phyloP scores from a whole-genome alignment of 2,113 vertebrate genomes.

The Etheostoma spectabile region DNA sequence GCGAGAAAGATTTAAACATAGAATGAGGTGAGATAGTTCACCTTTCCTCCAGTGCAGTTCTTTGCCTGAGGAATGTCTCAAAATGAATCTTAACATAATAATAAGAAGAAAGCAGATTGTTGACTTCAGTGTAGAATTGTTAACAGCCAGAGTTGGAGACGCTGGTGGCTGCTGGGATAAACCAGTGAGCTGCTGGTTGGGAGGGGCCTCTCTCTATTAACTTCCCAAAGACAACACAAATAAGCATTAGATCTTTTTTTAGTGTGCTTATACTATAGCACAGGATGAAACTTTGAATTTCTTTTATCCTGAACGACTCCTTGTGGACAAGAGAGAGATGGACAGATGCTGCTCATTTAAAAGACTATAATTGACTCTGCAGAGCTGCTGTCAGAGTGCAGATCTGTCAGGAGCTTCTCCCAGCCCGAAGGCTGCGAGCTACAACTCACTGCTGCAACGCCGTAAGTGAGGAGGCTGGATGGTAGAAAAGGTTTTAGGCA shows the following conservation, averaged over 20 bases:
- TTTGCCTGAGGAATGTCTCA: background rate
- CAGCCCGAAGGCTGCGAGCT: slow-evolving; percentile 19
- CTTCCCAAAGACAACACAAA: slow-evolving; percentile 23
- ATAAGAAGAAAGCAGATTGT: background rate
- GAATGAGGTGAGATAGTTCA: too few species aligned
- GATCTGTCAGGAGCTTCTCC: slow-evolving; percentile 38
- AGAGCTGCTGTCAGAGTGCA: slow-evolving; percentile 51
- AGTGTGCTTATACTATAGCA: slow-evolving; percentile 14
- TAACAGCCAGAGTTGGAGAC: background rate
- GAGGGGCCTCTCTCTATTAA: slow-evolving; percentile 19
- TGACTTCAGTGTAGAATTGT: background rate
- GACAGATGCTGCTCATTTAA: slow-evolving; percentile 63
- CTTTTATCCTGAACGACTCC: slow-evolving; percentile 48
- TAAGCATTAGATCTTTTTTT: background rate
- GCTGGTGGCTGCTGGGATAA: slow-evolving; percentile 29
- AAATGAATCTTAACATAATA: background rate
- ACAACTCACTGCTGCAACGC: slow-evolving; percentile 33
- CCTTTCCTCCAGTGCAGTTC: background rate
- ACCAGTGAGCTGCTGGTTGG: slow-evolving; percentile 39
- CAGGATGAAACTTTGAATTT: slow-evolving; percentile 34
- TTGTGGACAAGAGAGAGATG: slow-evolving; percentile 45
- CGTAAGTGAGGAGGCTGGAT: background rate
- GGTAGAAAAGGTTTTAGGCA: slow-evolving; percentile 9
- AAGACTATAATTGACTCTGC: slow-evolving; percentile 63
- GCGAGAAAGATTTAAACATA: too few species aligned